A percentile compares a stretch with the other conserved stretches of the same genome.
phyloP scores from a whole-genome alignment of 1,140 invertebrate genomes.

The Thalassaphorura encarpata region DNA sequence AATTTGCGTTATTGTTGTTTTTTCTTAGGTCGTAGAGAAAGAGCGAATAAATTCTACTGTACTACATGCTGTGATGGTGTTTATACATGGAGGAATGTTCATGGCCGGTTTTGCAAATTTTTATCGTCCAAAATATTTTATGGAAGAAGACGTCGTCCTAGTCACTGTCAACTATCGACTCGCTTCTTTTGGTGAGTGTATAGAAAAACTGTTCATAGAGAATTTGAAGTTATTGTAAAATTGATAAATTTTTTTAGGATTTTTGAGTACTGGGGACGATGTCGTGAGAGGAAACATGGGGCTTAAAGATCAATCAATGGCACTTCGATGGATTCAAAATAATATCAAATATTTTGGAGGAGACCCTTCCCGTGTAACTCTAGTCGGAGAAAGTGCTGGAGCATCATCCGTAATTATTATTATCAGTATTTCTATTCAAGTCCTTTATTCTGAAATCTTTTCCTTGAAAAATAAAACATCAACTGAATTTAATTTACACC shows the following conservation, averaged over 20 bases:
- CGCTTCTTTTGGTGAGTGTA: conserved; percentile 36
- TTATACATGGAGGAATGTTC: conserved; percentile 36
- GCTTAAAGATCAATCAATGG: conserved; percentile 35
- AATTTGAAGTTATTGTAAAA: no score
- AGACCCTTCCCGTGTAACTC: conserved; percentile 44
- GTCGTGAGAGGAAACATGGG: conserved; percentile 34
- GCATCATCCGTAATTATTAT: neutral
- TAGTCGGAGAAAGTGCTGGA: conserved; percentile 40
- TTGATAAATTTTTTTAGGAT: no score
- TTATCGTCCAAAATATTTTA: conserved; percentile 35
- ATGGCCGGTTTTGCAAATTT: conserved; percentile 37
- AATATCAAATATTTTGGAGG: conserved; percentile 49
- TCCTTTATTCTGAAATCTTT: neutral
- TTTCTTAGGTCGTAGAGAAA: neutral
- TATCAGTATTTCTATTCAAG: no score
- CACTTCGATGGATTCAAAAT: conserved; percentile 41
- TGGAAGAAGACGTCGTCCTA: conserved; percentile 43
- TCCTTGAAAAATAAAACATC: neutral
- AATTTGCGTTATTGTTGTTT: no score
- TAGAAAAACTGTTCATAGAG: no score
- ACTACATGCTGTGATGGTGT: conserved; percentile 20
- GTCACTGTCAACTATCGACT: conserved; percentile 51
- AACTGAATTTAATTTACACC: no score
- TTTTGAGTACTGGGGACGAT: conserved; percentile 34
- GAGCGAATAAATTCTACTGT: neutral